Conservation (phyloP, 2,888 invertebrate genomes). For the Tetragnatha montana region DNA sequence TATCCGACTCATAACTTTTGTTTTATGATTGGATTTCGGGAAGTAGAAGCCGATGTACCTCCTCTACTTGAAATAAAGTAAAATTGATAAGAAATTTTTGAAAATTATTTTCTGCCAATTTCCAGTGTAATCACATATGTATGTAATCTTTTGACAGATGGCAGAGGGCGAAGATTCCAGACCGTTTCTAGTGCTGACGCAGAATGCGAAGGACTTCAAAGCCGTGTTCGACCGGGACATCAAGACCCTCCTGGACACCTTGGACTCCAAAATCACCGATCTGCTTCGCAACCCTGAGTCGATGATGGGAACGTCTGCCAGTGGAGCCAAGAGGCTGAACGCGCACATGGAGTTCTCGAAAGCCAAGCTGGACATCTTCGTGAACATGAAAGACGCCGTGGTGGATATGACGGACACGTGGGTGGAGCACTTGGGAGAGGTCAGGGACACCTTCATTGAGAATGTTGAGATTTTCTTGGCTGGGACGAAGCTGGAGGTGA, state of each 20-base stretch:
- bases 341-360: conserved; percentile 48
- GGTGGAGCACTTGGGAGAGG: conserved; percentile 6
- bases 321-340: background rate
- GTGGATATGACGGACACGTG: conserved; percentile 23
- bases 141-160: conserved; percentile 4
- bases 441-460: conserved; percentile 40
- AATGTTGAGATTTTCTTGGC: conserved; percentile 60
- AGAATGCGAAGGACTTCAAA: conserved; percentile 41
- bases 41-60: too few relatives aligned
- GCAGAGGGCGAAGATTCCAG: conserved; percentile 38
- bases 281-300: conserved; percentile 50
- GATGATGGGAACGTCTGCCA: background rate
- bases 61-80: too few relatives aligned
- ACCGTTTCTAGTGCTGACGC: conserved; percentile 25
- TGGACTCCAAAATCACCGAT: conserved; percentile 29
- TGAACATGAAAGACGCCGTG: conserved; percentile 6
- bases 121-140: too few relatives aligned
- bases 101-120: too few relatives aligned
- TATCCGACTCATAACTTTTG: too few relatives aligned
- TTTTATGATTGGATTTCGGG: too few relatives aligned
- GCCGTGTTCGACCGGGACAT: conserved; percentile 33
- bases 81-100: too few relatives aligned
- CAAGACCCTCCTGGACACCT: background rate
- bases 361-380: conserved; percentile 35
- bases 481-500: conserved; percentile 46